Evolutionary conservation across 2,113 vertebrate species (phyloP).

Genomic region (Trogon melanurus): DNA sequence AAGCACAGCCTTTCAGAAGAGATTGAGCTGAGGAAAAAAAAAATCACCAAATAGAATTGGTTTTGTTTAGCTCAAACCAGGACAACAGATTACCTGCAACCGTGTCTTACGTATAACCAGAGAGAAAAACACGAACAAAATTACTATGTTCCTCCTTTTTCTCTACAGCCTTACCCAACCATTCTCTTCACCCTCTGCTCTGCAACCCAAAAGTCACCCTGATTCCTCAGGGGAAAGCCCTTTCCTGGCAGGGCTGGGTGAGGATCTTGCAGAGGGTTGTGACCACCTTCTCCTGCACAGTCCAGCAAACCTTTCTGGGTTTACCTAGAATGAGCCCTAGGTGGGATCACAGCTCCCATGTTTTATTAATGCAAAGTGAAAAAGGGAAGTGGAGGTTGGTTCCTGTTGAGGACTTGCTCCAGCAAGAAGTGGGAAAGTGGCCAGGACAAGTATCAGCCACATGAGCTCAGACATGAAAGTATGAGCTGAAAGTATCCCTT

Average conservation of each 20-base stretch:
- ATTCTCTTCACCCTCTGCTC: background rate
- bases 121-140: rapidly evolving
- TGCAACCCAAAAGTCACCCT: background rate
- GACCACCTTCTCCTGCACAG: background rate
- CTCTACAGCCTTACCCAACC: background rate
- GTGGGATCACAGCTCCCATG: background rate
- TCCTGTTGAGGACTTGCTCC: background rate
- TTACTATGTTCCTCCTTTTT: background rate
- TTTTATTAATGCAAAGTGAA: background rate
- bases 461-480: background rate
- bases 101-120: rapidly evolving
- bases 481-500: background rate
- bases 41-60: no score
- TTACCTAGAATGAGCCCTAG: background rate
- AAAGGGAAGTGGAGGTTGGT: background rate
- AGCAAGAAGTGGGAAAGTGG: rapidly evolving
- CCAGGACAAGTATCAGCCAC: background rate
- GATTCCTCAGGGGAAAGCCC: background rate
- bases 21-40: no score
- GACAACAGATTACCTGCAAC: background rate
- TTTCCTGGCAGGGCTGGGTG: background rate
- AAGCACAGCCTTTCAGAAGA: no score
- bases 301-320: background rate
- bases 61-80: no score
- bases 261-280: background rate